Evolutionary conservation across 2,113 vertebrate species (phyloP).

Genomic region (Psilopsiagon aurifrons): DNA sequence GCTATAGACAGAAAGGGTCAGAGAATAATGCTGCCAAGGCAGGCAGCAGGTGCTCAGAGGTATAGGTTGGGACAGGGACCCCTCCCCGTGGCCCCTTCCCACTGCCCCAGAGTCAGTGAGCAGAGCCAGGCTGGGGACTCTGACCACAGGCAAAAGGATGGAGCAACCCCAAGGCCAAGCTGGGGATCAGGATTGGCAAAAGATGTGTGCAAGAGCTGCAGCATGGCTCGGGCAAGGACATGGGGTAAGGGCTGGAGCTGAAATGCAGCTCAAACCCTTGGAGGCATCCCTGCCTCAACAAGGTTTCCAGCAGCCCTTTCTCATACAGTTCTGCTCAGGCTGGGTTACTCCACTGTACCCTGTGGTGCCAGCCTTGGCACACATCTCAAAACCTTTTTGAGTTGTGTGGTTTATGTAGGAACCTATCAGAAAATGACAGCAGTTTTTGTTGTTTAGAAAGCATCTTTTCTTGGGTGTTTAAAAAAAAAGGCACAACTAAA

Average conservation of each 20-base stretch:
- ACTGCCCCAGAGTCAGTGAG: neutral
- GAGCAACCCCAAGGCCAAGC: fast-evolving
- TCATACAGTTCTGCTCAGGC: neutral
- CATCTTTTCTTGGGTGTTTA: neutral
- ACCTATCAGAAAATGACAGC: neutral
- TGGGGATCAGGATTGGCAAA: neutral
- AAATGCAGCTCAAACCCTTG: neutral
- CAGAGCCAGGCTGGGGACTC: neutral
- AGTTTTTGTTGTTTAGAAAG: neutral
- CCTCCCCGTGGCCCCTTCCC: neutral
- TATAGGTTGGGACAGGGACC: neutral
- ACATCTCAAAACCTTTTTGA: neutral
- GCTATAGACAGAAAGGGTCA: neutral
- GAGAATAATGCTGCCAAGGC: fast-evolving
- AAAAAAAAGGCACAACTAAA: neutral
- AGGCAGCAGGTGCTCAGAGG: fast-evolving
- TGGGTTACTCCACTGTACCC: too few relatives aligned
- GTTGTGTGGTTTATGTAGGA: neutral
- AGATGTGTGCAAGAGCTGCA: neutral
- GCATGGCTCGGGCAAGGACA: fast-evolving
- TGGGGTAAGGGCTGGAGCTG: neutral
- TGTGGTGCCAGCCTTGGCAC: neutral
- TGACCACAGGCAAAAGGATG: neutral
- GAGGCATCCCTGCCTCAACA: fast-evolving
- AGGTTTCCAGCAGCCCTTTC: neutral